Base-by-base conservation (phyloP, 2,888 invertebrate species). In the Gastrophysa polygoni region DNA sequence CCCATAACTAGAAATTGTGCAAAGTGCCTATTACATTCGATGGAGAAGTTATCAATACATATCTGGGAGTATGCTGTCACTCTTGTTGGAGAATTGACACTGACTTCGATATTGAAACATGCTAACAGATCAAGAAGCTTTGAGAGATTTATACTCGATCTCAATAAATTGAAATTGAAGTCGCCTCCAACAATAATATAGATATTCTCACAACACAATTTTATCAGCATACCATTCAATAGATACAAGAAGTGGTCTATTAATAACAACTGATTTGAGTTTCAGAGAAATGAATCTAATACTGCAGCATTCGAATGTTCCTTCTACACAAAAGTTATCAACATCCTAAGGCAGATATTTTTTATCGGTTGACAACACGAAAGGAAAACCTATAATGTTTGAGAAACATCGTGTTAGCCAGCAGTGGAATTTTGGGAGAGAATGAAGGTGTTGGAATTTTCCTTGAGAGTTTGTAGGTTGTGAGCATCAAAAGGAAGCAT, bases 31-130 rank as follows among this genome's bases (percentile, higher is more conserved):
- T 11, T 11, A 32, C 32, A 32, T 11, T 32, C 10, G 10, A 28
- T 28, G 28, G 8, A 28, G 8, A 28, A 28, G 28, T 28, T 28
- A 8, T 28, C 28, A 28, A 28, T 28, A 28, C 28, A 28, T 28
- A 8, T 28, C 28, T 28, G 5, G 28, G 28, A 28, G 5, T 28
- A 28, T 32, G 32, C 4, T 28, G 28, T 47, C 18, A 47, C 47
- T 47, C 47, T 47, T 16, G 47, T 47, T 47, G 28, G 28, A 28
- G 28, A 28, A 28, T 28, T 16, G 18, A 47, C 10, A 47, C 18
- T 47, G 10, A 47, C 47, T 17, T 17, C 47, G 18, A 47, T 47
- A 47, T 47, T 47, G 47, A 47, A 47, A 47, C 47, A 47, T 17
- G 16, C 47, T 47, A 47, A 18, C 18, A 47, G 47, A 47, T 47